Base-by-base conservation (phyloP, 2,797 vertebrate species). In the Taenioides sp. region DNA sequence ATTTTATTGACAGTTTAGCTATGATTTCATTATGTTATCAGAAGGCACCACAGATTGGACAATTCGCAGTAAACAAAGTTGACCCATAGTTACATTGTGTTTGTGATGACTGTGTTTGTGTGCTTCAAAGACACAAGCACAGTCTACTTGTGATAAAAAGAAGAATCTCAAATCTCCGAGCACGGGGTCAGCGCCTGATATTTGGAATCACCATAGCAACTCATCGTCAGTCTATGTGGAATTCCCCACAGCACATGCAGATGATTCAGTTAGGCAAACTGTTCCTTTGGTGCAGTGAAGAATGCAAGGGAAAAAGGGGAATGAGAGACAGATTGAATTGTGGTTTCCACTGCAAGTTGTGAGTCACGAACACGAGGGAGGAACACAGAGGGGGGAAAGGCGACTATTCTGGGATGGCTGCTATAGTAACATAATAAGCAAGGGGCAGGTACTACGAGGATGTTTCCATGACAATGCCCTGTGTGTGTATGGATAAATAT, bases 351-450 rank as follows among this genome's bases (percentile, higher is more conserved):
- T 91, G 91, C 83, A 61, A 87, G 89, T 86, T 91, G 88, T 94
- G 94, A 95, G 89, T 94, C 93, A 94, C 82, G 43, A 90, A 92
- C 93, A 93, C 84, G 87, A 92, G 92, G 92, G 90, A 91, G 89
- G 89, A 83, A 89, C 76, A n/a, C 75, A 80, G 74, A 61, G 60
- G 62, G 61, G 61, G 75, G 79, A 74, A 75, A 87, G 83, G 74
- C 71, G 78, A 94, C 86, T 94, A 95, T 94, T 95, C 94, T 93
- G 93, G 94, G 92, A 94, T 94, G 92, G 93, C 87, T 90, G 84
- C 91, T 83, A 92, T 94, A 69, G 92, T 76, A 94, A 94, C 94
- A 94, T 92, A 94, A 95, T 94, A 95, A 93, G 93, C 92, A 92
- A 90, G 81, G 86, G 92, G 89, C 82, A 89, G 89, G 88, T 91